Evolutionary conservation across 2,113 vertebrate genomes (phyloP).

Genomic region (Hemiscyllium ocellatum): DNA sequence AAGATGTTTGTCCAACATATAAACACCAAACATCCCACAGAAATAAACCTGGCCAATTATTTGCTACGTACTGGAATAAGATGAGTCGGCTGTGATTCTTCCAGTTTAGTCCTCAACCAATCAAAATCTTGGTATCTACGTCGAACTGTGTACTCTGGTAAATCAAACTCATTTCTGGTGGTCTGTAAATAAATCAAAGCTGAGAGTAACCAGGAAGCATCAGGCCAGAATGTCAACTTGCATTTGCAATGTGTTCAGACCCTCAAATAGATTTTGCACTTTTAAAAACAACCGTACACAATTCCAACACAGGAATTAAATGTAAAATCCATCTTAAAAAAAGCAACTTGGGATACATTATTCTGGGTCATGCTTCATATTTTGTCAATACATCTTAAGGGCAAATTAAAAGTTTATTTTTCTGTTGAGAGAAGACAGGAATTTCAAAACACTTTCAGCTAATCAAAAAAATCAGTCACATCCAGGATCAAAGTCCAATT

Average conservation of each 20-base stretch:
- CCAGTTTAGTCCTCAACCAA: constrained; percentile 88
- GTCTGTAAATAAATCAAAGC: constrained; percentile 61
- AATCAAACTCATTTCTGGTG: constrained; percentile 83
- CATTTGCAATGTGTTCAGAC: not conserved
- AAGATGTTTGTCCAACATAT: not conserved
- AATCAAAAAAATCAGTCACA: not conserved
- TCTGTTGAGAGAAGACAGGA: not conserved
- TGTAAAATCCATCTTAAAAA: not conserved
- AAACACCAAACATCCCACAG: not conserved
- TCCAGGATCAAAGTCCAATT: not conserved
- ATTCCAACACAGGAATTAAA: not conserved
- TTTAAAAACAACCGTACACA: not conserved
- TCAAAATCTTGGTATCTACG: constrained; percentile 96
- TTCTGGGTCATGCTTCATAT: not conserved
- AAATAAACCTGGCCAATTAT: not conserved
- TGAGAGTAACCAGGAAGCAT: not conserved
- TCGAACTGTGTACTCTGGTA: constrained; percentile 85
- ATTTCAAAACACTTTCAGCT: not conserved
- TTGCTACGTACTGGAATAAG: constrained; percentile 91
- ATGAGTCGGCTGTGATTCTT: constrained; percentile 92
- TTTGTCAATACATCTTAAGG: not conserved
- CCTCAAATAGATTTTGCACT: not conserved
- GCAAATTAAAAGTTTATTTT: not conserved
- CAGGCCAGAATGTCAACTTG: not conserved
- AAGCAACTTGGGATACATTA: not conserved